Evolutionary conservation across 2,888 invertebrate species (phyloP).

Genomic region (Neelides folsomi): DNA sequence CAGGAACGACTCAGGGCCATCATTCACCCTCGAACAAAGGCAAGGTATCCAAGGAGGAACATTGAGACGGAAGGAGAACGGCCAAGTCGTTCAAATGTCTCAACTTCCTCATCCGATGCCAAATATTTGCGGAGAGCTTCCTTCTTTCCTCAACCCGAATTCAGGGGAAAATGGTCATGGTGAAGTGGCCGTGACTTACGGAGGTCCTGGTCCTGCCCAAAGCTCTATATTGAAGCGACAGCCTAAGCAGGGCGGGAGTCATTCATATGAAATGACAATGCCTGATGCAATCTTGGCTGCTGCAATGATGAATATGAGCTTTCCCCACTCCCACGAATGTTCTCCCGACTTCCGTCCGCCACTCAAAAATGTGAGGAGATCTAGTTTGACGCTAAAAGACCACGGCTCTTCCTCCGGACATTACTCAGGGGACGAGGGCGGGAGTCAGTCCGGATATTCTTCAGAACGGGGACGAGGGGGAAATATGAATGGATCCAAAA

Average conservation of each 20-base stretch:
- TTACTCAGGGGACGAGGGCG: slow-evolving; percentile 1
- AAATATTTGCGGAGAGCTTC: slow-evolving; percentile 31
- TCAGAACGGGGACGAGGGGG: not conserved
- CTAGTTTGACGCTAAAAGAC: slow-evolving; percentile 30
- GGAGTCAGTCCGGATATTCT: not conserved
- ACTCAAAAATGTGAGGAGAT: slow-evolving; percentile 13
- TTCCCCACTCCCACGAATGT: slow-evolving; percentile 17
- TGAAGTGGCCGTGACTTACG: not conserved
- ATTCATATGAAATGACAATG: slow-evolving; percentile 29
- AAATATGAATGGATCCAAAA: slow-evolving; percentile 27
- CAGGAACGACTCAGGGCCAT: slow-evolving; percentile 9
- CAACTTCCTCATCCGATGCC: slow-evolving; percentile 21
- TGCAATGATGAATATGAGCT: slow-evolving; percentile 31
- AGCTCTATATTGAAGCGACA: slow-evolving; percentile 8
- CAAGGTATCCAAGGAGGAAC: no score
- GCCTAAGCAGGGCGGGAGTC: slow-evolving; percentile 3
- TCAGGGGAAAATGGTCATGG: slow-evolving; percentile 9
- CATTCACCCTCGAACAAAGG: slow-evolving; percentile 1
- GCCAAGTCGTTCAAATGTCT: slow-evolving; percentile 26
- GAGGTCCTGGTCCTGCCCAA: slow-evolving; percentile 6
- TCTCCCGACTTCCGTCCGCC: slow-evolving; percentile 6
- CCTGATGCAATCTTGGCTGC: slow-evolving; percentile 30
- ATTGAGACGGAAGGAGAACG: slow-evolving; percentile 25
- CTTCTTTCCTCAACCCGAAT: slow-evolving; percentile 18
- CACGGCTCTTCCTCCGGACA: slow-evolving; percentile 13